Conservation (phyloP, 2,888 invertebrate species). For the Muschampia plurimacula region DNA sequence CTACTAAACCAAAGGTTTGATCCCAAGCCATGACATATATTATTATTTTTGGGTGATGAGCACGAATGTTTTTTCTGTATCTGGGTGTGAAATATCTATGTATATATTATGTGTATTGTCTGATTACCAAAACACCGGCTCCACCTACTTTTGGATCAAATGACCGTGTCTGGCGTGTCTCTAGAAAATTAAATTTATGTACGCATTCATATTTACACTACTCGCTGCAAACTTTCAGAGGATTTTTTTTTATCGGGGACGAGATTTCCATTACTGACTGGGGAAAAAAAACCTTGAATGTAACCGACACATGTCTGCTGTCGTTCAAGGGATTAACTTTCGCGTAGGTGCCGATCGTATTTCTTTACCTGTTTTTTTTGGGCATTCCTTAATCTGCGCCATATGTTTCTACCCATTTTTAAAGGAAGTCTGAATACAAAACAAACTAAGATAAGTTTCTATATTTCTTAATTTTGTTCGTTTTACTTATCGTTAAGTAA, state of each 20-base stretch:
- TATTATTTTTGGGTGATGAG: too few species aligned
- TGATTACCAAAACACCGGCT: too few species aligned
- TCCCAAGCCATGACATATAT: too few species aligned
- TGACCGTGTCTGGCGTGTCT: too few species aligned
- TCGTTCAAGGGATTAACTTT: slow-evolving; percentile 9
- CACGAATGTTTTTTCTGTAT: too few species aligned
- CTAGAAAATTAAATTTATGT: too few species aligned
- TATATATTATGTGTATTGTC: too few species aligned
- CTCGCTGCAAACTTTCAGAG: neutral
- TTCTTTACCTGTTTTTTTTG: slow-evolving; percentile 70
- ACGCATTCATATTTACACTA: neutral
- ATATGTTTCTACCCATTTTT: slow-evolving; percentile 11
- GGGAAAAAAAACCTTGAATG: neutral
- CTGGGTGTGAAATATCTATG: too few species aligned
- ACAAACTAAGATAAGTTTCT: neutral
- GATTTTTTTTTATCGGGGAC: neutral
- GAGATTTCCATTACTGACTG: neutral
- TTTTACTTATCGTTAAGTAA: neutral
- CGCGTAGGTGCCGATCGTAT: slow-evolving; percentile 53
- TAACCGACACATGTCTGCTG: slow-evolving; percentile 21
- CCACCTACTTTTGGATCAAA: too few species aligned
- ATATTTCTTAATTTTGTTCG: neutral
- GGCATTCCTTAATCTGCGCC: slow-evolving; percentile 23
- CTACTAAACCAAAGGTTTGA: too few species aligned
- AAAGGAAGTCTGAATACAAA: neutral